These are phyloP conservation scores for Diarsia brunnea DNA, from an alignment of 2,888 invertebrate genomes.

Conservation along the genomic window DNA sequence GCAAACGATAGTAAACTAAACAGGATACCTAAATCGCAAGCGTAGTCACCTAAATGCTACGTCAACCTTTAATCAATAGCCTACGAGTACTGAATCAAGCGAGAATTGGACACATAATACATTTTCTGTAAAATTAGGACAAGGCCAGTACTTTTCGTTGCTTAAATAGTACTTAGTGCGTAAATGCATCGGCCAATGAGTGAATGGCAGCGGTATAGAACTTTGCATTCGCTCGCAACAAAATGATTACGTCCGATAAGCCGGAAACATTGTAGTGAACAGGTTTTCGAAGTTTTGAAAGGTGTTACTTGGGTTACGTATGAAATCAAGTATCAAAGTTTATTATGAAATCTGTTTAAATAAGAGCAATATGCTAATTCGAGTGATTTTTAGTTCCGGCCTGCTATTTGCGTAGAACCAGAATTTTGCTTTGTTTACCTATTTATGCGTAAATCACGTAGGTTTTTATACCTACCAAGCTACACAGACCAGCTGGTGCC, in stretches of 20 bases:
- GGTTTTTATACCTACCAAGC: constrained; percentile 19
- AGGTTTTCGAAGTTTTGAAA: constrained; percentile 82
- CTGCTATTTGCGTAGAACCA: constrained; percentile 22
- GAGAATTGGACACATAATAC: constrained; percentile 59
- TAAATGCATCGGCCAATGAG: constrained; percentile 63
- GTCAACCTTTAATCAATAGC: constrained; percentile 48
- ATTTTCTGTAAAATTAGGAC: constrained; percentile 63
- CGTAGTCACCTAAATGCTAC: constrained; percentile 24
- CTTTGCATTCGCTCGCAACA: constrained; percentile 65
- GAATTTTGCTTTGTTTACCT: constrained; percentile 26
- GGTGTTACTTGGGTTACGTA: constrained; percentile 77
- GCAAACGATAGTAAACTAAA: constrained; percentile 38
- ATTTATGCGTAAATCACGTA: constrained; percentile 20
- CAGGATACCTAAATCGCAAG: constrained; percentile 28
- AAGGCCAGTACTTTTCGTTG: constrained; percentile 64
- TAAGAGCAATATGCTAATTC: constrained; percentile 50
- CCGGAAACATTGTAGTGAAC: constrained; percentile 78
- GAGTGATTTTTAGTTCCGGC: constrained; percentile 32
- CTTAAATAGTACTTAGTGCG: constrained; percentile 67
- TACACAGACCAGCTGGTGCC: constrained; percentile 4
- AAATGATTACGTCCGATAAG: constrained; percentile 75
- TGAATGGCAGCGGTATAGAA: constrained; percentile 49
- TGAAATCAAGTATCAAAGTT: constrained; percentile 54
- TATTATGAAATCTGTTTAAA: constrained; percentile 67
- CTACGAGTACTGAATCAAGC: constrained; percentile 49